phyloP scores from a whole-genome alignment of 2,888 invertebrate genomes.

The Timema cristinae region DNA sequence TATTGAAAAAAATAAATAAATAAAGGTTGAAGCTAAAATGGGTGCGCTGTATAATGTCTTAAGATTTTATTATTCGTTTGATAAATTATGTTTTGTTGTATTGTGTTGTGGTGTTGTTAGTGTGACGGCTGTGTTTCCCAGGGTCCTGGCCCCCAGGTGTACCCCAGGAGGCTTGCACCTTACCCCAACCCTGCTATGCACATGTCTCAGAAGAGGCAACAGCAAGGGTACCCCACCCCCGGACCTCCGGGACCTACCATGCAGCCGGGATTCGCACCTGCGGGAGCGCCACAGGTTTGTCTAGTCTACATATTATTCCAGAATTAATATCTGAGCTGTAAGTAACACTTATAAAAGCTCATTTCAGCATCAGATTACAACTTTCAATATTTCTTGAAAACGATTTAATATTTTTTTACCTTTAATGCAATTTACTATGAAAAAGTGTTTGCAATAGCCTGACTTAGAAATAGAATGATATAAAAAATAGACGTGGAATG shows the following conservation, averaged over 20 bases:
- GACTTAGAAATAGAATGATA: no score
- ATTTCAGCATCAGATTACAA: no score
- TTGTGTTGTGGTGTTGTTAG: not conserved
- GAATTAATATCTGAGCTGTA: no score
- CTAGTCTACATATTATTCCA: no score
- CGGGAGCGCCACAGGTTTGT: slow-evolving; percentile 28
- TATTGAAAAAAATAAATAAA: no score
- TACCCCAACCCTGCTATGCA: slow-evolving; percentile 85
- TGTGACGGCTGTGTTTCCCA: slow-evolving; percentile 19
- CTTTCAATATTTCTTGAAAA: no score
- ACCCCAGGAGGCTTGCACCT: slow-evolving; percentile 77
- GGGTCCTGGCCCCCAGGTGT: slow-evolving; percentile 46
- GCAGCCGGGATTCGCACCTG: slow-evolving; percentile 50
- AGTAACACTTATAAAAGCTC: no score
- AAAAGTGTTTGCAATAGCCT: no score
- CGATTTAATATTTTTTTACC: no score
- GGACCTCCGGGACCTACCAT: slow-evolving; percentile 49
- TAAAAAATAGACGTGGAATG: no score
- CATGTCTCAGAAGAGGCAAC: slow-evolving; percentile 71
- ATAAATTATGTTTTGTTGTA: not conserved
- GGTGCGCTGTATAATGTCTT: not conserved
- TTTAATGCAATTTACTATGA: no score
- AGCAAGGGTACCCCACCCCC: slow-evolving; percentile 55
- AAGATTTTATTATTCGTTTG: not conserved
- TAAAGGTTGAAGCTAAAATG: no score